phyloP scores from a whole-genome alignment of 2,888 invertebrate genomes.

The Lycocerus yunnanus region DNA sequence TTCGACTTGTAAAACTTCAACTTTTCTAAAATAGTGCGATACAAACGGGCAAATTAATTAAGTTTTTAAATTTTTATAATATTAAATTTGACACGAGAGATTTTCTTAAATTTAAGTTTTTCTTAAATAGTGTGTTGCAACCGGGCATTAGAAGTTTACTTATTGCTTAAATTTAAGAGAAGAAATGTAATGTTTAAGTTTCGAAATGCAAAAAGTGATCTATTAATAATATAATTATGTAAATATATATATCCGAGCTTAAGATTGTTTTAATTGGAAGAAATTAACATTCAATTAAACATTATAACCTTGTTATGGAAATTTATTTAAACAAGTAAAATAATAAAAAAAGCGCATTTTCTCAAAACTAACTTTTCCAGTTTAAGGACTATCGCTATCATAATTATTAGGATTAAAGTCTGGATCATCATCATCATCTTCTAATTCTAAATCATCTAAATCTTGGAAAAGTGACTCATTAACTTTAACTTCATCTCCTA shows the following conservation, averaged over 20 bases:
- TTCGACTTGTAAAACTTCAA: too few species aligned
- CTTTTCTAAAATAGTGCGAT: too few species aligned
- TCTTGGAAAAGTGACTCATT: constrained; percentile 94
- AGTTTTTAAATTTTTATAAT: too few species aligned
- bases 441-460: constrained; percentile 79
- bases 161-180: too few species aligned
- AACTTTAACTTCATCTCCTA: constrained; percentile 83
- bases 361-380: background rate
- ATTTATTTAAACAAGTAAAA: background rate
- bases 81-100: too few species aligned
- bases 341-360: background rate
- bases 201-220: too few species aligned
- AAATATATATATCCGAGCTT: background rate
- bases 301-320: background rate
- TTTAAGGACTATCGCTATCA: constrained; percentile 41
- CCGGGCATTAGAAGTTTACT: too few species aligned
- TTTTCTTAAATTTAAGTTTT: too few species aligned
- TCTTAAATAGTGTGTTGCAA: too few species aligned
- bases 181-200: too few species aligned
- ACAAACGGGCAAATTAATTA: too few species aligned
- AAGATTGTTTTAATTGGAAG: background rate
- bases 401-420: constrained; percentile 63
- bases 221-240: too few species aligned
- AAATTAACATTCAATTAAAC: background rate
- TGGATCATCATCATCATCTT: constrained; percentile 66